A percentile compares a stretch with the other conserved stretches of the same genome.
Evolutionary conservation across 2,888 invertebrate species (phyloP).

Genomic region (Lithosia quadra): DNA sequence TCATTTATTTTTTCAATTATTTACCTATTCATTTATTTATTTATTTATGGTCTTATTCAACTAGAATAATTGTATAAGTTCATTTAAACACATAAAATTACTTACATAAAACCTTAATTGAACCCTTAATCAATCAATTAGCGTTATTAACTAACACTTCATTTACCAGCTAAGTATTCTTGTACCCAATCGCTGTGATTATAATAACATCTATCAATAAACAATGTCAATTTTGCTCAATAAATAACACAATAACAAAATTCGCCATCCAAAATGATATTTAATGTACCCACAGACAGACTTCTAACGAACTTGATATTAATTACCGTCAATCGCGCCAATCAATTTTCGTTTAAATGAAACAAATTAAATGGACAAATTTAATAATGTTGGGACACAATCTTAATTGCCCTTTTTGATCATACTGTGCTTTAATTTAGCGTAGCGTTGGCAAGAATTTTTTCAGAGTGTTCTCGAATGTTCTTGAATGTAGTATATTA

Average conservation of each 20-base stretch:
- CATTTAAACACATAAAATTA: too few species aligned
- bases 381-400: constrained; percentile 28
- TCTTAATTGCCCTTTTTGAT: constrained; percentile 1
- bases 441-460: not conserved
- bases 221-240: not conserved
- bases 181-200: not conserved
- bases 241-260: constrained; percentile 4
- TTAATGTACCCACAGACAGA: constrained; percentile 9
- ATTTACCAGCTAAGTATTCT: not conserved
- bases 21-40: too few species aligned
- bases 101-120: too few species aligned
- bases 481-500: too few species aligned
- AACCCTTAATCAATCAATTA: not conserved
- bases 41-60: too few species aligned
- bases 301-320: constrained; percentile 23
- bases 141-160: not conserved
- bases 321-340: constrained; percentile 29
- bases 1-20: too few species aligned
- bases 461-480: not conserved
- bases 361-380: constrained; percentile 32
- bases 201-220: not conserved
- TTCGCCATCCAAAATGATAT: not conserved
- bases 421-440: not conserved
- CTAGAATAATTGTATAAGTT: too few species aligned
- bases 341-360: constrained; percentile 43